Conservation (phyloP, 2,888 invertebrate species). For the Temnothorax unifasciatus region DNA sequence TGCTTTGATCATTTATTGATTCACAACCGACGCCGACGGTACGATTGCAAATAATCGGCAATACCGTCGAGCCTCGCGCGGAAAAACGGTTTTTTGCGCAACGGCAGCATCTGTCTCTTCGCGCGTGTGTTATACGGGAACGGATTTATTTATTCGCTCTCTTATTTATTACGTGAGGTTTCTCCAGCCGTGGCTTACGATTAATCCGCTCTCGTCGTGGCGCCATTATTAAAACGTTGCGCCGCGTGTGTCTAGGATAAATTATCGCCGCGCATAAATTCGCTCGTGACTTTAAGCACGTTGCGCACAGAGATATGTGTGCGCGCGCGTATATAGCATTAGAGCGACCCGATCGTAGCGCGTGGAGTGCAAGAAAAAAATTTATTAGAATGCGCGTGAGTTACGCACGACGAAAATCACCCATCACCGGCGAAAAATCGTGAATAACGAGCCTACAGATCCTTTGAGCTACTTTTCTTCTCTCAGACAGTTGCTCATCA, state of each 20-base stretch:
- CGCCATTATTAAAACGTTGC: constrained; percentile 51
- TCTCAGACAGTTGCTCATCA: background rate
- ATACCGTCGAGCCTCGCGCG: background rate
- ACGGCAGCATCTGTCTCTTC: background rate
- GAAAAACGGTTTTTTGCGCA: constrained; percentile 10
- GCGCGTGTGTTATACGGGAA: background rate
- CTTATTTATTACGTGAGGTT: constrained; percentile 39
- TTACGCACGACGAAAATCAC: constrained; percentile 3
- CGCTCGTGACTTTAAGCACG: constrained; percentile 35
- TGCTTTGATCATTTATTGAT: constrained; percentile 29
- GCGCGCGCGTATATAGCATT: background rate
- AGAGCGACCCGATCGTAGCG: background rate
- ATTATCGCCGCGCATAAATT: constrained; percentile 43
- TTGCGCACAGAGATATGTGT: constrained; percentile 10
- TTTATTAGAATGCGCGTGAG: background rate
- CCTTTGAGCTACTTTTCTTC: background rate
- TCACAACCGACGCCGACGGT: background rate
- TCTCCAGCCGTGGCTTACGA: constrained; percentile 24
- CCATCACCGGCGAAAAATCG: background rate
- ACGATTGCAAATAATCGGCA: constrained; percentile 9
- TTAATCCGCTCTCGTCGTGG: constrained; percentile 44
- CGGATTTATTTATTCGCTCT: constrained; percentile 47
- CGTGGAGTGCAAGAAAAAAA: constrained; percentile 6
- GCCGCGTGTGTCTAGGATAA: constrained; percentile 39
- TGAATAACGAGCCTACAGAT: background rate